phyloP scores from a whole-genome alignment of 2,888 invertebrate species.

The Scrobipalpa atriplicella region DNA sequence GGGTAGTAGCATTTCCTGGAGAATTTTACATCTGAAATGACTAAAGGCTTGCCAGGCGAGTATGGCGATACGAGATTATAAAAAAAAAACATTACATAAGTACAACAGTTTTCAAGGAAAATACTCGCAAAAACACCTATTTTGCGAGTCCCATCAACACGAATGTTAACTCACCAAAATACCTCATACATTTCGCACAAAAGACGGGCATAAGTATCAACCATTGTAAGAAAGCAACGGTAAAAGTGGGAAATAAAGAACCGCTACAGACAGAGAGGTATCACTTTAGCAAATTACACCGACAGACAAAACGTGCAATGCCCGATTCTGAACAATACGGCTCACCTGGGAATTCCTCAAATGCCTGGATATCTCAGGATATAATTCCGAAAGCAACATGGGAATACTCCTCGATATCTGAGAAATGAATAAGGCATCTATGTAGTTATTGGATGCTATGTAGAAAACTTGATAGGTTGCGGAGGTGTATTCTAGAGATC shows the following conservation, averaged over 20 bases:
- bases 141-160: not conserved
- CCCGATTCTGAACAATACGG: constrained; percentile 16
- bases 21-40: no score
- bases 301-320: constrained; percentile 29
- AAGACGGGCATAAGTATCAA: constrained; percentile 25
- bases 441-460: not conserved
- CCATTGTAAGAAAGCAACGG: constrained; percentile 8
- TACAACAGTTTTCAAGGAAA: no score
- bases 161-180: not conserved
- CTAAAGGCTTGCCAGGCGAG: no score
- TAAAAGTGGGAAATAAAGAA: constrained; percentile 17
- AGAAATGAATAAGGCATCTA: constrained; percentile 1
- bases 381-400: constrained; percentile 8
- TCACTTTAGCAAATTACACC: constrained; percentile 70
- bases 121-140: not conserved
- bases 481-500: no score
- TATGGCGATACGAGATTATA: no score
- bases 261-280: constrained; percentile 38
- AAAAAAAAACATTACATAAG: no score
- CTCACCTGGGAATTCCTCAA: constrained; percentile 16
- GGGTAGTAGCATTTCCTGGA: no score
- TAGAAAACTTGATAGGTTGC: no score
- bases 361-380: not conserved
- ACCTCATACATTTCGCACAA: not conserved
- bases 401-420: constrained; percentile 6